Evolutionary conservation across 2,797 vertebrate genomes (phyloP), one percentile per base, ranked within the genome.

Genomic region (Peromyscus nudipes): DNA sequence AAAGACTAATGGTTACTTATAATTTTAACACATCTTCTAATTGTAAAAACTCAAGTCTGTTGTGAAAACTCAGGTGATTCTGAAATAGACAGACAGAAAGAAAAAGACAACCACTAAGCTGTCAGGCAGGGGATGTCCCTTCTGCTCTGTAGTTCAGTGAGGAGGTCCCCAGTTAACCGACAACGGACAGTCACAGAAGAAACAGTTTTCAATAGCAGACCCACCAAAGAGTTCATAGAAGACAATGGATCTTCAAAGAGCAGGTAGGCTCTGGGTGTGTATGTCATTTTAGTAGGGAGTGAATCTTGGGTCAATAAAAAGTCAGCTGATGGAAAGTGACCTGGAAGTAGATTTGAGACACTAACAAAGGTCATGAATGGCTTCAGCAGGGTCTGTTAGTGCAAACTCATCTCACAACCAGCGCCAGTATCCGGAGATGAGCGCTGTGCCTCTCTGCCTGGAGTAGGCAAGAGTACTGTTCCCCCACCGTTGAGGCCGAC

Each of bases 331-430:
- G 12, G 55, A 21, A 84, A 9, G 34, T 1, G 29, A 67, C 29
- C 12, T 25, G 80, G 62, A 79, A 11, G 34, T 0, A 3, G 1
- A 2, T 4, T 4, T 12, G 17, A 37, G 16, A 4, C n/a, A 6
- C 13, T 10, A 1, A 12, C 0, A 25, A 64, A 6, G n/a, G 62
- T 0, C 1, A 0, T 14, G 0, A 25, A 43, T 0, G 8, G 1
- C 34, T 40, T 14, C 1, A 7, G 2, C 6, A 0, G 16, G 13
- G 12, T 16, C 34, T 25, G 1, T 71, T 14, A 4, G 6, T 6
- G n/a, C 37, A 31, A 0, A 1, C 25, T 16, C 43, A 0, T 9
- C 27, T 23, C 2, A 0, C 0, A 0, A 2, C 27, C 4, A 5
- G 9, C 3, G 0, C 13, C 14, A 1, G 11, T 31, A 29, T 10